Evolutionary conservation across 2,113 vertebrate genomes (phyloP).

Genomic region (Ginglymostoma cirratum): DNA sequence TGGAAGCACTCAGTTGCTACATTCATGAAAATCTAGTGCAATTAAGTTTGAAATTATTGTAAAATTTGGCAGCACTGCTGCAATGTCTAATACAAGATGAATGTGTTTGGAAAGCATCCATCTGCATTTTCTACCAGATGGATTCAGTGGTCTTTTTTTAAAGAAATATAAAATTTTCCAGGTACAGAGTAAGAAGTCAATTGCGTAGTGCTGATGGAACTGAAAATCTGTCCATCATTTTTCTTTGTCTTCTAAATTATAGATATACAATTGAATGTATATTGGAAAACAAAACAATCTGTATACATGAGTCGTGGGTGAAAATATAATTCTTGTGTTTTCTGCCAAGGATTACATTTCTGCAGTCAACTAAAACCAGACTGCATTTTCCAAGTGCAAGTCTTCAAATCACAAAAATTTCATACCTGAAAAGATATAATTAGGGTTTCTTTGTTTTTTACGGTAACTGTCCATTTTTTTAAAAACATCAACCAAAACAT

Average conservation of each 20-base stretch:
- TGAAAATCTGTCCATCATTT: neutral
- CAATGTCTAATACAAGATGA: neutral
- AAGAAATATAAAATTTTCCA: neutral
- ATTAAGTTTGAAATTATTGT: neutral
- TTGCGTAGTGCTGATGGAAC: neutral
- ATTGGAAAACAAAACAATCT: neutral
- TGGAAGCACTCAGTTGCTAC: neutral
- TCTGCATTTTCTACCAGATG: neutral
- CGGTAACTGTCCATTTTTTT: neutral
- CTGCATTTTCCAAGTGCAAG: neutral
- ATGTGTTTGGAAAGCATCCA: neutral
- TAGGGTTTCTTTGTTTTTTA: too few relatives aligned
- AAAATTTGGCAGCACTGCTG: neutral
- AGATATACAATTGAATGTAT: neutral
- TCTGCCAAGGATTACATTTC: neutral
- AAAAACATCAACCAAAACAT: neutral
- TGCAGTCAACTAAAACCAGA: neutral
- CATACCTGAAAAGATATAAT: neutral
- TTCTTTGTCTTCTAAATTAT: neutral
- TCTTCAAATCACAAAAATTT: neutral
- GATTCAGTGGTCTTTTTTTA: neutral
- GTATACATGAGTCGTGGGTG: neutral
- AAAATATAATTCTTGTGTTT: neutral
- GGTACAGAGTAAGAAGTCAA: neutral
- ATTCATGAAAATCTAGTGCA: neutral